phyloP scores from a whole-genome alignment of 35 echinoderm and acorn worm species.

The Apostichopus parvimensis region DNA sequence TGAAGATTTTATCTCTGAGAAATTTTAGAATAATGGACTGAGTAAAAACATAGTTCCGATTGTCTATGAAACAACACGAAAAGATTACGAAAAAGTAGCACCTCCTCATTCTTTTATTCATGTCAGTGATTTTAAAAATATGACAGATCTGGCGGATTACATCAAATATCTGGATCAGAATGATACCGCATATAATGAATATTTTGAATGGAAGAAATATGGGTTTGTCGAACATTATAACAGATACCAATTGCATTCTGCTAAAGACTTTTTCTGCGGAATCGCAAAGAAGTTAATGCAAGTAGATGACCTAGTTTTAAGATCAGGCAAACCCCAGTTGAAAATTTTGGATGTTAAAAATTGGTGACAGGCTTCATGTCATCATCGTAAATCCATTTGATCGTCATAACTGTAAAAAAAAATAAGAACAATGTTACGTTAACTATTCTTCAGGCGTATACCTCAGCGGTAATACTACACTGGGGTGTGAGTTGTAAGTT shows the following conservation, averaged over 20 bases:
- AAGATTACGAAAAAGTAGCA: conserved; percentile 47
- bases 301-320: background rate
- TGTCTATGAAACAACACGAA: background rate
- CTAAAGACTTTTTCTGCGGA: background rate
- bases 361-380: conserved; percentile 1
- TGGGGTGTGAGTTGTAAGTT: too few relatives aligned
- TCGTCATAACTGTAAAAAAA: background rate
- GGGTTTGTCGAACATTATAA: background rate
- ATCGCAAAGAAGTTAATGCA: background rate
- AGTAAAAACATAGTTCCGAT: conserved; percentile 17
- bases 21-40: conserved; percentile 17
- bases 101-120: conserved; percentile 65
- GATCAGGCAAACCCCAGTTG: background rate
- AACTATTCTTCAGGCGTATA: too few relatives aligned
- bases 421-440: too few relatives aligned
- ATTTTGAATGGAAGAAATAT: conserved; percentile 57
- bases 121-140: conserved; percentile 49
- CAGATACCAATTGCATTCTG: background rate
- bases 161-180: conserved; percentile 53
- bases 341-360: background rate
- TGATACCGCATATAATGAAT: conserved; percentile 49
- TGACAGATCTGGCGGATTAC: conserved; percentile 47
- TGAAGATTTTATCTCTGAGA: conserved; percentile 51
- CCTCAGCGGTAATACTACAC: too few relatives aligned
- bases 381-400: background rate